Evolutionary conservation across 2,888 invertebrate genomes (phyloP), one percentile per base, ranked within the genome.

Genomic region (Leucophora obtusa): DNA sequence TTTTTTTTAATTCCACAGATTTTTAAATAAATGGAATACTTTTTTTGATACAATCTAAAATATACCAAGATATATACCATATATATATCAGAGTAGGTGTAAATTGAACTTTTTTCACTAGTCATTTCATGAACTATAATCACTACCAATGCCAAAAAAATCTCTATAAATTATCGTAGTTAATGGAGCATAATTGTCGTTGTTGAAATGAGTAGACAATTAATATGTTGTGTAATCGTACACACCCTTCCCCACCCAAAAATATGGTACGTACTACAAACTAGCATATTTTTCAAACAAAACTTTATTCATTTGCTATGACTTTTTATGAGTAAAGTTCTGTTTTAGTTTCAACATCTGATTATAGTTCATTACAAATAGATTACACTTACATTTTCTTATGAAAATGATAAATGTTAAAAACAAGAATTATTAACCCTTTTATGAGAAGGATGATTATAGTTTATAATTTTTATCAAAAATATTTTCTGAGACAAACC

Each of bases 161-260:
- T 51, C 56, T 14, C 51, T 51, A 53, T 24, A 60, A 71, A 77
- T 71, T 72, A 77, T 66, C 70, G 47, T 50, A 74, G 24, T 73
- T 77, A 81, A 81, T 81, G 66, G 77, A 73, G 81, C 81, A 81
- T 70, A 76, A 73, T 76, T 6, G 28, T 6, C 65, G 28, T 71
- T 70, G 71, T 68, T 56, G 51, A 75, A 79, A 79, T 79, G 74
- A 76, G 62, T 59, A 53, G 60, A 56, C 70, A 77, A 81, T 69
- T 81, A 81, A 77, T 56, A 51, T 51, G 11, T 62, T 8, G 17
- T 33, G 43, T 47, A 47, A 14, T 38, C 38, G 38, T 28, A 38
- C 38, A 38, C 10, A 11, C 11, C 10, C 38, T 11, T 1, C 10
- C 11, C 38, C 38, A 11, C 11, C 11, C 38, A 11, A 35, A 35